These are phyloP conservation scores for Drosophila falleni DNA, from an alignment of 2,888 invertebrate genomes.

Conservation along the genomic window DNA sequence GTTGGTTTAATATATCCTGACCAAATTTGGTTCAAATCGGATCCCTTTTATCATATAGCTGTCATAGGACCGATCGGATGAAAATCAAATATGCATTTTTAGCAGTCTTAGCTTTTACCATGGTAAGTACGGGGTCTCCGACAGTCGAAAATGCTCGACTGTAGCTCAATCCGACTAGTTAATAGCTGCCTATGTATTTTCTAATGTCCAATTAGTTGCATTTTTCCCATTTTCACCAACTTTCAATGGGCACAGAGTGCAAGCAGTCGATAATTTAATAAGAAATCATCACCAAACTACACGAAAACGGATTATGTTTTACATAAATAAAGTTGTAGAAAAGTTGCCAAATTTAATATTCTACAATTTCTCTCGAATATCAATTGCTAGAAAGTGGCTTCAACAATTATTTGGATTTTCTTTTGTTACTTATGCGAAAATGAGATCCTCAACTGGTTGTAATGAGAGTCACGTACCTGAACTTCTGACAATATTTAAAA, in stretches of 20 bases:
- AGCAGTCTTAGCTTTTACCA: too few species aligned
- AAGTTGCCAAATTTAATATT: constrained; percentile 75
- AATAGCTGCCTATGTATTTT: too few species aligned
- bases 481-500: neutral
- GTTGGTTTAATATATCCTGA: too few species aligned
- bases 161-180: too few species aligned
- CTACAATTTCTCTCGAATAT: constrained; percentile 22
- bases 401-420: neutral
- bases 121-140: too few species aligned
- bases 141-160: too few species aligned
- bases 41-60: too few species aligned
- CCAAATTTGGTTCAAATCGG: too few species aligned
- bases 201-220: too few species aligned
- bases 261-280: constrained; percentile 72
- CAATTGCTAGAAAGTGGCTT: neutral
- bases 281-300: constrained; percentile 50
- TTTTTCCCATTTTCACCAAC: neutral
- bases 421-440: neutral
- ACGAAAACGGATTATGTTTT: constrained; percentile 75
- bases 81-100: too few species aligned
- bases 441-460: neutral
- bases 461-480: neutral
- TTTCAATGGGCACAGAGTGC: neutral
- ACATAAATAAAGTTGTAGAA: constrained; percentile 76
- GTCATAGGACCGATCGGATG: too few species aligned